Evolutionary conservation across 2,113 vertebrate genomes (phyloP).

Genomic region (Sinosuthora webbiana): DNA sequence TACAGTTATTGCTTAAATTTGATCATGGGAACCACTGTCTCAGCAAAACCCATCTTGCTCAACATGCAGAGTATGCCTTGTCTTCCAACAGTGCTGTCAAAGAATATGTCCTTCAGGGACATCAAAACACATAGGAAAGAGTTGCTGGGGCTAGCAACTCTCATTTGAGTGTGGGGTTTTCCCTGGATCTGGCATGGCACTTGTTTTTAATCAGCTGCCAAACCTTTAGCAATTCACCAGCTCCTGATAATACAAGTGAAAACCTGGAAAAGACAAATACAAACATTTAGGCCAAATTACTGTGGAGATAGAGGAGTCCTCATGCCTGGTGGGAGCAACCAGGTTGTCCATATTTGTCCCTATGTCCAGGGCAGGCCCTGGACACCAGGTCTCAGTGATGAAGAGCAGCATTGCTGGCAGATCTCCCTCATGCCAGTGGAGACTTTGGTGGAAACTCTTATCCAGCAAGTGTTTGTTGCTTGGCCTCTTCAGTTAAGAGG

Average conservation of each 20-base stretch:
- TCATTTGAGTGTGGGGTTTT: neutral
- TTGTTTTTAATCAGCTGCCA: neutral
- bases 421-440: neutral
- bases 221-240: constrained; percentile 16
- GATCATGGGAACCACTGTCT: constrained; percentile 45
- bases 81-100: neutral
- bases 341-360: neutral
- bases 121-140: neutral
- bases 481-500: neutral
- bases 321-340: neutral
- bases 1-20: neutral
- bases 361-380: neutral
- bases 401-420: neutral
- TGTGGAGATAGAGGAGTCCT: neutral
- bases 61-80: neutral
- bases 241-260: neutral
- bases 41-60: constrained; percentile 40
- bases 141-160: neutral
- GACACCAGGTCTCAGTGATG: neutral
- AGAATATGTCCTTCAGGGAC: neutral
- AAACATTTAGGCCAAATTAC: neutral
- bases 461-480: neutral
- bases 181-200: neutral
- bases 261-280: neutral
- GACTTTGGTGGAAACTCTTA: neutral